Base-by-base conservation (phyloP, 2,797 vertebrate genomes). In the Antrozous pallidus region DNA sequence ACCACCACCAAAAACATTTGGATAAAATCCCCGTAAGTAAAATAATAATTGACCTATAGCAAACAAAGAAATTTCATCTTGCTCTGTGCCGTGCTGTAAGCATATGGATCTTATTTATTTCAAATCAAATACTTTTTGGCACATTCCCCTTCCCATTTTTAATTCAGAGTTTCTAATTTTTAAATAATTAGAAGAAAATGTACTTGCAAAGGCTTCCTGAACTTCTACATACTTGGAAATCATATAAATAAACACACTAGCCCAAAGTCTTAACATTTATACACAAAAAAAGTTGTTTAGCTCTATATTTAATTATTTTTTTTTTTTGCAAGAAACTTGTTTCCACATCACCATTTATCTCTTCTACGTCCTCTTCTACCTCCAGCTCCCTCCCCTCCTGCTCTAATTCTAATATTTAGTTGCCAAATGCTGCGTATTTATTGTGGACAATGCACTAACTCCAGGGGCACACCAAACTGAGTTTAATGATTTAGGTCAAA, bases 1-100 rank as follows among this genome's bases (percentile, higher is more conserved):
- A 7, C 42, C 42, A 42, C n/a, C 49, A 91, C 56, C 26, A 58
- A 58, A 95, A 92, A 93, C 56, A 89, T 83, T 38, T 89, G 71
- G 93, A 93, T 86, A 84, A 94, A 92, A 92, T n/a, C 42, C 49
- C 63, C 40, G n/a, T 71, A 92, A 86, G 67, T 56, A 93, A 70
- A 93, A 88, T 26, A 42, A 92, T 73, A 91, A 85, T 69, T 91
- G 47, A 92, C 61, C 49, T 69, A 90, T 4, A 88, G 75, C 54
- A 77, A 95, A 87, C 56, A 65, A 4, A 31, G 40, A 88, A 58
- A 93, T 89, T 88, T 88, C 22, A 93, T 71, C 61, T 92, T 90
- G 42, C 71, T 83, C 36, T 16, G 81, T 24, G 56, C 7, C 79
- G n/a, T 70, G 47, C 69, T 88, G 33, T 86, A 78, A 75, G 24